These are phyloP conservation scores for Anoplopoma fimbria DNA, from an alignment of 2,113 vertebrate genomes.

Conservation along the genomic window DNA sequence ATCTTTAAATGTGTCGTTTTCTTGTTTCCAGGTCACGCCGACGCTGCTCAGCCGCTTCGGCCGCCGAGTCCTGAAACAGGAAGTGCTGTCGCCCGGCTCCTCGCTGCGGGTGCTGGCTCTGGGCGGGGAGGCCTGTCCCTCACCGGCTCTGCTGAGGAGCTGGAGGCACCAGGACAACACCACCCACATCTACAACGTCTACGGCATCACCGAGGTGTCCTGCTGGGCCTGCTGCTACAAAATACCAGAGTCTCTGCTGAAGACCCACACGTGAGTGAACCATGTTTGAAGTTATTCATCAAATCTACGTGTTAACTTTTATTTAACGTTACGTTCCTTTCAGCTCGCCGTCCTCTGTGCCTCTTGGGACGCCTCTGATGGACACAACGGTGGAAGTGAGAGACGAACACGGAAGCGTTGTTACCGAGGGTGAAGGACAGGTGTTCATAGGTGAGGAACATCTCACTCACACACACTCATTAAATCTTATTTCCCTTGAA, in stretches of 20 bases:
- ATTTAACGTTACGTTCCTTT: neutral
- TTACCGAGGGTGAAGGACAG: conserved; percentile 93
- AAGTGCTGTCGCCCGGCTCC: conserved; percentile 86
- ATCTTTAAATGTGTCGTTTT: neutral
- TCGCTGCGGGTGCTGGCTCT: conserved; percentile 91
- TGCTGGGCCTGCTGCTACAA: conserved; percentile 93
- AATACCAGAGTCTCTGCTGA: conserved; percentile 85
- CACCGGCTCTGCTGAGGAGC: conserved; percentile 81
- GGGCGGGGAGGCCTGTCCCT: conserved; percentile 93
- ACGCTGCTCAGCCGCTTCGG: conserved; percentile 91
- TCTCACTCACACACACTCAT: neutral
- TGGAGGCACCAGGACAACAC: conserved; percentile 91
- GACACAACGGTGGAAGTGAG: conserved; percentile 91
- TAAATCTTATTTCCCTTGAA: neutral
- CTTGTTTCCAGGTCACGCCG: conserved; percentile 88
- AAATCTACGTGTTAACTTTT: neutral
- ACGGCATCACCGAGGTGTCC: conserved; percentile 97
- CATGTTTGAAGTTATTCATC: neutral
- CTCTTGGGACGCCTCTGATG: conserved; percentile 88
- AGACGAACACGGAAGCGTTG: conserved; percentile 78
- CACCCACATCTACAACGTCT: conserved; percentile 93
- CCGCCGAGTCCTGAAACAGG: conserved; percentile 80
- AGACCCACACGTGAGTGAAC: conserved; percentile 57
- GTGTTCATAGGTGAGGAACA: conserved; percentile 89
- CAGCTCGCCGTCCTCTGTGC: conserved; percentile 83